A percentile compares a stretch with the other conserved stretches of the same genome.
These are phyloP conservation scores for Hyppa rectilinea DNA, from an alignment of 2,888 invertebrate genomes.

Conservation along the genomic window DNA sequence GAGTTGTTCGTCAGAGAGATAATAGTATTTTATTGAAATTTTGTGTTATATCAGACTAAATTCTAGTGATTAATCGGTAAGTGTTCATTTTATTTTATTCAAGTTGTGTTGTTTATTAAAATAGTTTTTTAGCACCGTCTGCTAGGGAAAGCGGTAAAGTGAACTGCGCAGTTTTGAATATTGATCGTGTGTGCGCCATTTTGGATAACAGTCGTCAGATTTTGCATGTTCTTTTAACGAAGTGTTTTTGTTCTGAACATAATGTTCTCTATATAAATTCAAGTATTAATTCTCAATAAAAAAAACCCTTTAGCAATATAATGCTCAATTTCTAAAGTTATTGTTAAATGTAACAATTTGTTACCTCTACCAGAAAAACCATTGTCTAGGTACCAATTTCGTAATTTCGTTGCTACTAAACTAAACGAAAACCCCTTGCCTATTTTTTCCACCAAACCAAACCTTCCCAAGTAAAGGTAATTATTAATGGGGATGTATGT, in stretches of 20 bases:
- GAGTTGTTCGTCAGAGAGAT: slow-evolving; percentile 70
- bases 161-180: slow-evolving; percentile 63
- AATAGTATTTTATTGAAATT: slow-evolving; percentile 64
- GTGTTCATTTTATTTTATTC: slow-evolving; percentile 49
- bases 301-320: slow-evolving; percentile 7
- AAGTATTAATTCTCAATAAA: slow-evolving; percentile 11
- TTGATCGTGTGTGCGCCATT: slow-evolving; percentile 55
- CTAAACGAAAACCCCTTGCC: background rate
- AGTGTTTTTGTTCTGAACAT: slow-evolving; percentile 16
- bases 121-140: background rate
- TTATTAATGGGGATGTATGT: background rate
- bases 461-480: background rate
- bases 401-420: background rate
- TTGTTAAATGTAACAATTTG: slow-evolving; percentile 16
- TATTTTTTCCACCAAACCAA: background rate
- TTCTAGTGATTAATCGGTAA: slow-evolving; percentile 76
- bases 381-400: background rate
- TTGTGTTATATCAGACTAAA: slow-evolving; percentile 68
- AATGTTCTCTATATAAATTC: slow-evolving; percentile 26
- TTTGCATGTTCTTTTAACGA: slow-evolving; percentile 10
- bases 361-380: background rate
- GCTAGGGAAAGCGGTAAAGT: slow-evolving; percentile 6
- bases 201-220: slow-evolving; percentile 41
- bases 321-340: slow-evolving; percentile 52
- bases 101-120: slow-evolving; percentile 1